Percentiles rank a stretch among this genome's conserved stretches.
Evolutionary conservation across 2,797 vertebrate species (phyloP).

Genomic region (Eulemur coronatus): DNA sequence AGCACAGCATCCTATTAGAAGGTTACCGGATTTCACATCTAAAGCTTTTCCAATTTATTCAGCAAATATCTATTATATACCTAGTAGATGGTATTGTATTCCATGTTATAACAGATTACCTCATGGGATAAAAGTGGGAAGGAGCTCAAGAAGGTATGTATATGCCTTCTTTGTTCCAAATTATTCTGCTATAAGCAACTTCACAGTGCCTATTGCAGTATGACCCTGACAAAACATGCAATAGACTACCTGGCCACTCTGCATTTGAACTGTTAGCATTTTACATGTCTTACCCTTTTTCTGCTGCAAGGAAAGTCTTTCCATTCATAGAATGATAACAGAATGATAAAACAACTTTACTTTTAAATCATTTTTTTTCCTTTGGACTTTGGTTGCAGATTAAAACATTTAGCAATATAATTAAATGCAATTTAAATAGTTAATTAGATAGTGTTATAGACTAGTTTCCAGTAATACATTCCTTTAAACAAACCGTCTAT

Average conservation of each 20-base stretch:
- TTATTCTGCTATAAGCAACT: background rate
- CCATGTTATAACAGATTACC: background rate
- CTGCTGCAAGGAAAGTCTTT: background rate
- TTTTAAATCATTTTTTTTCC: background rate
- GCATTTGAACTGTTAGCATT: background rate
- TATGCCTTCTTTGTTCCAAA: background rate
- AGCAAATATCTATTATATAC: background rate
- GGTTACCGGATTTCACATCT: background rate
- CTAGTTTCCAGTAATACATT: background rate
- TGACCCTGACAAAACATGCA: too few relatives aligned
- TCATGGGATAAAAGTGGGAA: background rate
- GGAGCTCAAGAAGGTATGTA: background rate
- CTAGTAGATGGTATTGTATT: background rate
- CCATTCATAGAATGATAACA: background rate
- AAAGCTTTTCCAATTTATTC: background rate
- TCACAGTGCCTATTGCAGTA: background rate
- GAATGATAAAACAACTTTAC: background rate
- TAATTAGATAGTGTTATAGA: conserved; percentile 21
- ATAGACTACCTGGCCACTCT: background rate
- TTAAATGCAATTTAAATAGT: conserved; percentile 50
- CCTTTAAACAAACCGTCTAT: background rate
- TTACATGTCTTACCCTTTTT: background rate
- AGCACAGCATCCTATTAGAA: accelerated
- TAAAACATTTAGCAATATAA: conserved; percentile 13
- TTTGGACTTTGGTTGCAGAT: background rate